Percentiles rank a stretch among this genome's conserved stretches.
phyloP scores from a whole-genome alignment of 2,113 vertebrate genomes.

The Speoplatyrhinus poulsoni region DNA sequence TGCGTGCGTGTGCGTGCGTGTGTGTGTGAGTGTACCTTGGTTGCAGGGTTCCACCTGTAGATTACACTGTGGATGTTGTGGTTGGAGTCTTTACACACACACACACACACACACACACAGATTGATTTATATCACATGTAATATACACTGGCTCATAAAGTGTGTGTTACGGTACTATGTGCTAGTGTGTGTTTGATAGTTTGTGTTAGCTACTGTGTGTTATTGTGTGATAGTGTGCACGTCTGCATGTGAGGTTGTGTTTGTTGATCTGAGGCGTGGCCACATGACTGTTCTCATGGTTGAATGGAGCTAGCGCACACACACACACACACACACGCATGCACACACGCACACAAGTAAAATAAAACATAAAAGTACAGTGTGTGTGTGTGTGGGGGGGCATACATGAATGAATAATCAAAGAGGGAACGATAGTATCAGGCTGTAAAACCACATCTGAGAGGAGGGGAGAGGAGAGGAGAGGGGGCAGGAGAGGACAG shows the following conservation, averaged over 20 bases:
- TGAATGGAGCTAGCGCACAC: background rate
- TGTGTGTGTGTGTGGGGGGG: no score
- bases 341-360: background rate
- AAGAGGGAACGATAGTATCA: no score
- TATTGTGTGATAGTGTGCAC: no score
- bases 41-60: constrained; percentile 89
- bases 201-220: background rate
- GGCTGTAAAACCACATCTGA: no score
- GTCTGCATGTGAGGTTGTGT: background rate
- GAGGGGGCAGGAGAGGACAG: background rate
- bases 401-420: no score
- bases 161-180: background rate
- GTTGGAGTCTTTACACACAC: constrained; percentile 79
- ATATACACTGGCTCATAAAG: background rate
- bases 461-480: no score
- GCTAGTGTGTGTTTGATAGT: background rate
- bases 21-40: constrained; percentile 75
- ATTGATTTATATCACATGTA: background rate
- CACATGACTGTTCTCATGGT: no score
- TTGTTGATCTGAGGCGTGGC: background rate
- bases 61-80: constrained; percentile 94
- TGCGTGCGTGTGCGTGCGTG: constrained; percentile 52
- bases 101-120: constrained; percentile 14
- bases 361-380: background rate
- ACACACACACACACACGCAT: background rate